Evolutionary conservation across 1,140 invertebrate genomes (phyloP).

Genomic region (Lordiphosa mommai): DNA sequence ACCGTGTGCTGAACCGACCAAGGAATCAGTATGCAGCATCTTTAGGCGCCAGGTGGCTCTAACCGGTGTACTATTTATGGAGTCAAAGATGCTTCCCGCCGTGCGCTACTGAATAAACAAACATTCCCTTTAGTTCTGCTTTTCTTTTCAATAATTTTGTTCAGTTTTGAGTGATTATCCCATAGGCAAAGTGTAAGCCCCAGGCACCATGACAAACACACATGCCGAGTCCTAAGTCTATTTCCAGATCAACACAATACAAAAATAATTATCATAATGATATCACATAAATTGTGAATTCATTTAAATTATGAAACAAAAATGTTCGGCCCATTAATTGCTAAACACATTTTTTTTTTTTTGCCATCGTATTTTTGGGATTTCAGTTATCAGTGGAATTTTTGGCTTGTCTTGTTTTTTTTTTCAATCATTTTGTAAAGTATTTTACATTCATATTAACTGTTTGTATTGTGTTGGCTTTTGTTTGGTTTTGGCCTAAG

Average conservation of each 20-base stretch:
- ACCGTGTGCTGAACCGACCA: too few relatives aligned
- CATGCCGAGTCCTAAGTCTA: constrained; percentile 12
- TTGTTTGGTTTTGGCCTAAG: constrained; percentile 37
- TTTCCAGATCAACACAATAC: constrained; percentile 14
- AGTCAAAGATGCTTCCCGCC: too few relatives aligned
- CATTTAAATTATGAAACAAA: constrained; percentile 69
- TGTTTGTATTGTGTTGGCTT: constrained; percentile 52
- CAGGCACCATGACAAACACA: too few relatives aligned
- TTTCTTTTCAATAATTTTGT: too few relatives aligned
- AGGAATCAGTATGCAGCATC: too few relatives aligned
- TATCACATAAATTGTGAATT: constrained; percentile 50
- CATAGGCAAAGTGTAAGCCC: too few relatives aligned
- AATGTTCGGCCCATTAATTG: constrained; percentile 29
- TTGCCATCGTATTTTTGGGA: constrained; percentile 22
- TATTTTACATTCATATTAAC: constrained; percentile 55
- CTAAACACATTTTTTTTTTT: constrained; percentile 14
- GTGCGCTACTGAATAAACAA: too few relatives aligned
- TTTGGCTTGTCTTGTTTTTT: too few relatives aligned
- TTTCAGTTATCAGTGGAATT: neutral
- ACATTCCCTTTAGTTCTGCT: too few relatives aligned
- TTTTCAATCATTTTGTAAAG: constrained; percentile 45
- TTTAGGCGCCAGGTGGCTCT: too few relatives aligned
- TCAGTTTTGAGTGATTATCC: too few relatives aligned
- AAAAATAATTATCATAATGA: constrained; percentile 37
- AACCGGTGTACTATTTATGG: too few relatives aligned